Evolutionary conservation across 2,113 vertebrate species (phyloP).

Genomic region (Calyptommatus sinebrachiatus): DNA sequence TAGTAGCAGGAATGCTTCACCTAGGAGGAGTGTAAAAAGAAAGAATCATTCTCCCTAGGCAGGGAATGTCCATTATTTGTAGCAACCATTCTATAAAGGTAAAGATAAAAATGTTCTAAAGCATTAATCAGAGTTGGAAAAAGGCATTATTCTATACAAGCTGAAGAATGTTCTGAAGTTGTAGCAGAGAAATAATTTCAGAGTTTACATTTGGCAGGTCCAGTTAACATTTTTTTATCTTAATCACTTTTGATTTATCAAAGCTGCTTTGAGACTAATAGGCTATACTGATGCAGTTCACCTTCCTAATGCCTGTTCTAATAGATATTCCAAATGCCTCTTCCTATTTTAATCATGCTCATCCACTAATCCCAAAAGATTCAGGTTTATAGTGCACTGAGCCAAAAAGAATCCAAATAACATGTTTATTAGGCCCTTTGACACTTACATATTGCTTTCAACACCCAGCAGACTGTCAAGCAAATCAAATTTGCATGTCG

Average conservation of each 20-base stretch:
- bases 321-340: conserved; percentile 4
- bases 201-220: not conserved
- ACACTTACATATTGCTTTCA: conserved; percentile 24
- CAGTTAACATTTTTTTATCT: conserved; percentile 5
- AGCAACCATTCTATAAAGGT: not conserved
- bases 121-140: not conserved
- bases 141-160: not conserved
- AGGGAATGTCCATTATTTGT: too few relatives aligned
- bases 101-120: not conserved
- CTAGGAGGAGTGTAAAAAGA: too few relatives aligned
- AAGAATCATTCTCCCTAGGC: too few relatives aligned
- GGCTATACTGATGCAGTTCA: conserved; percentile 12
- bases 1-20: too few relatives aligned
- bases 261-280: conserved; percentile 20
- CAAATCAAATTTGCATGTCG: conserved; percentile 22
- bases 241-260: conserved; percentile 34
- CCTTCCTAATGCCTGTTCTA: not conserved
- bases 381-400: conserved; percentile 8
- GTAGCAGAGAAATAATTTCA: conserved; percentile 18
- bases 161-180: not conserved
- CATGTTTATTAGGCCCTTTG: conserved; percentile 28
- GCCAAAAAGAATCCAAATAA: conserved; percentile 22
- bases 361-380: conserved; percentile 18
- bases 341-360: conserved; percentile 10
- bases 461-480: not conserved